phyloP scores from a whole-genome alignment of 1,140 invertebrate species.

The Phortica variegata region DNA sequence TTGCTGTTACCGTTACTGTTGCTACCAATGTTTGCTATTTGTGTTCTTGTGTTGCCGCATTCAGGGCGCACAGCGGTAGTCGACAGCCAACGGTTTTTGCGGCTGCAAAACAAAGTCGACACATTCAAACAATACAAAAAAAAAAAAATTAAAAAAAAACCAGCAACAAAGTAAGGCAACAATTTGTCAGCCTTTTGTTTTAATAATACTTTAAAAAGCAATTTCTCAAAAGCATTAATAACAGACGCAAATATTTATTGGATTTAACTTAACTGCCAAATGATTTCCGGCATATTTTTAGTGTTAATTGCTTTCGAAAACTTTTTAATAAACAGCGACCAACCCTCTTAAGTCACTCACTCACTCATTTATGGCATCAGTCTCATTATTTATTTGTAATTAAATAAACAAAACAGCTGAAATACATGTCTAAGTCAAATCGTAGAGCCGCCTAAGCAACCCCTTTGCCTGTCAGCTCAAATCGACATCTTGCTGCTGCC shows the following conservation, averaged over 20 bases:
- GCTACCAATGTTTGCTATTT: conserved; percentile 45
- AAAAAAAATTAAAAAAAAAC: background rate
- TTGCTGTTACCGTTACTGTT: conserved; percentile 44
- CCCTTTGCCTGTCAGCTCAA: too few species aligned
- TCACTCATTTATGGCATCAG: conserved; percentile 36
- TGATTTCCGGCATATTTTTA: conserved; percentile 19
- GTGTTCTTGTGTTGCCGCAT: too few species aligned
- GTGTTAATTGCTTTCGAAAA: conserved; percentile 53
- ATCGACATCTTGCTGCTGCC: background rate
- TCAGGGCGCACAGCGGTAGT: background rate
- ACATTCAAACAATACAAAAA: background rate
- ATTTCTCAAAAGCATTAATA: conserved; percentile 15
- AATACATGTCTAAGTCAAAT: too few species aligned
- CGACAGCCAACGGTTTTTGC: conserved; percentile 1
- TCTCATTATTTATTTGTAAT: conserved; percentile 55
- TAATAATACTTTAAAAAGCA: conserved; percentile 26
- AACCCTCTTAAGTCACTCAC: conserved; percentile 3
- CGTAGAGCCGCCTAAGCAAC: too few species aligned
- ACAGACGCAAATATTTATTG: too few species aligned
- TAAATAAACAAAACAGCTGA: conserved; percentile 42
- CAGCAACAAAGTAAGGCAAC: conserved; percentile 6
- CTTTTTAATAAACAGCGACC: conserved; percentile 49
- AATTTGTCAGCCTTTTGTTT: conserved; percentile 35
- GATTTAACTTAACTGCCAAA: conserved; percentile 1
- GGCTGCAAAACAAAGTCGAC: background rate